Base-by-base conservation (phyloP, 2,888 invertebrate genomes). In the Agelastica alni region DNA sequence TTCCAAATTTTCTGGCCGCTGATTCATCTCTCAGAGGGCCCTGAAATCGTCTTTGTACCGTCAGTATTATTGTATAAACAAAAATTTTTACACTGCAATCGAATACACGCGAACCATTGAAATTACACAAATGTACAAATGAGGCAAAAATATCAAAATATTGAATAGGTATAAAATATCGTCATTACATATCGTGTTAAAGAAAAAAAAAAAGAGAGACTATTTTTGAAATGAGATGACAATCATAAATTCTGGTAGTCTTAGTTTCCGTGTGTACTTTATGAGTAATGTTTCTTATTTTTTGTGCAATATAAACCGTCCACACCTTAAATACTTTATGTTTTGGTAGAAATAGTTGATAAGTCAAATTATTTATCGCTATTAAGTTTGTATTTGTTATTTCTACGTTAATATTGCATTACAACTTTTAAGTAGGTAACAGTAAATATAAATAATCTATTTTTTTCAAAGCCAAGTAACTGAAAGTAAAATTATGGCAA, bases 1-100 rank as follows among this genome's bases (percentile, higher is more conserved):
- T 58, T 75, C 73, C 62, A 73, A 58, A 39, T 71, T 65, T 51
- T 69, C 70, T 60, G 73, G 64, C 57, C 70, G 66, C 59, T 65
- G 66, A 64, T 65, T 66, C 67, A 67, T 67, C 57, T 64, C 65
- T 65, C 55, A 42, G 39, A 52, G 18, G 47, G 37, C 55, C 43
- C 59, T 60, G 16, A 51, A 61, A 58, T 13, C n/a, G n/a, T n/a
- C n/a, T n/a, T n/a, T n/a, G n/a, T n/a, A n/a, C n/a, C n/a, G n/a
- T n/a, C n/a, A n/a, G n/a, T n/a, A n/a, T n/a, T n/a, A n/a, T n/a
- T n/a, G n/a, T n/a, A n/a, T n/a, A n/a, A n/a, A n/a, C n/a, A n/a
- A n/a, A n/a, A n/a, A n/a, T n/a, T n/a, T n/a, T n/a, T n/a, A n/a
- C n/a, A n/a, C n/a, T n/a, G n/a, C n/a, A n/a, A n/a, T n/a, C n/a